A percentile compares a stretch with the other conserved stretches of the same genome.
phyloP scores from a whole-genome alignment of 1,140 invertebrate species.

The Cydia amplana region DNA sequence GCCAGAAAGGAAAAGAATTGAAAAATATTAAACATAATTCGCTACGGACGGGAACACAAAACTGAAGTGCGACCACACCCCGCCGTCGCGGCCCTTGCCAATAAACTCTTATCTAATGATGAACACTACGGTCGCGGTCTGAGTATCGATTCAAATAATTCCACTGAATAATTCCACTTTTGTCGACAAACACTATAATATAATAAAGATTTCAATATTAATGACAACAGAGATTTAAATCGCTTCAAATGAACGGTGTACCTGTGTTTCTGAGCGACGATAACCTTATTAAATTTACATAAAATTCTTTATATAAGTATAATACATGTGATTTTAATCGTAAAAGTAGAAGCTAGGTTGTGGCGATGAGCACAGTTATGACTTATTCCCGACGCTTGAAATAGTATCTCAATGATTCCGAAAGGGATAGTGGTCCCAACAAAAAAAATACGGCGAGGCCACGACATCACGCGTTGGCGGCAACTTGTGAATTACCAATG shows the following conservation, averaged over 20 bases:
- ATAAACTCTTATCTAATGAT: neutral
- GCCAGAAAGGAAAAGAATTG: constrained; percentile 34
- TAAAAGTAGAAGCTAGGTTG: constrained; percentile 28
- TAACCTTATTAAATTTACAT: constrained; percentile 13
- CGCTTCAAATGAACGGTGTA: constrained; percentile 19
- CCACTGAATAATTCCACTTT: neutral
- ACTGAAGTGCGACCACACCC: constrained; percentile 57
- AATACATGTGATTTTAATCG: constrained; percentile 19
- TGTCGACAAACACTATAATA: constrained; percentile 6
- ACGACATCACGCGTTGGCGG: too few relatives aligned
- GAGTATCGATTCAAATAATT: constrained; percentile 17
- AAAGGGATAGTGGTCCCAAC: neutral
- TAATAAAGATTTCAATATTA: constrained; percentile 23
- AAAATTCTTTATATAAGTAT: constrained; percentile 27
- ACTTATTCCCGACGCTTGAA: constrained; percentile 6
- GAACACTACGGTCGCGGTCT: neutral
- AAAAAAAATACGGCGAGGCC: neutral
- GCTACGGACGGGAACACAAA: constrained; percentile 77
- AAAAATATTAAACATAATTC: constrained; percentile 64
- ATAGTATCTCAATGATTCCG: constrained; percentile 12
- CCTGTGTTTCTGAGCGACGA: constrained; percentile 24
- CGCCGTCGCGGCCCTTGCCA: constrained; percentile 35
- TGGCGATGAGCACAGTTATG: constrained; percentile 12
- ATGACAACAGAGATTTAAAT: constrained; percentile 14
- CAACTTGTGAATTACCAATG: too few relatives aligned